Evolutionary conservation across 2,113 vertebrate genomes (phyloP).

Genomic region (Rhynchomys soricoides): DNA sequence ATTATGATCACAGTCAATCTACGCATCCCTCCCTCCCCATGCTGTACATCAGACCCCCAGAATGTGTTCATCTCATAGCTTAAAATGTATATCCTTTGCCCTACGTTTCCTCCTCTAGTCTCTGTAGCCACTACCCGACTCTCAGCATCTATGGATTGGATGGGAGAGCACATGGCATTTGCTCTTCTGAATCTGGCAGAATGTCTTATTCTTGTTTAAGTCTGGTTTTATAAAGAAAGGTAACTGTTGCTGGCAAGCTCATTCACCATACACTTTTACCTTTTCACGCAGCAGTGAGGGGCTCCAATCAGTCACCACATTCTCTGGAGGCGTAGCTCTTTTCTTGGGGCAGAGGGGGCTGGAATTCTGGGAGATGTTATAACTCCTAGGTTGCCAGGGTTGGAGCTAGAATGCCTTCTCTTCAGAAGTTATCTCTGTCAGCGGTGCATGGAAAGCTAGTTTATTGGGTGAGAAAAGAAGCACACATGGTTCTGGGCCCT

Average conservation of each 20-base stretch:
- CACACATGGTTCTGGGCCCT: background rate
- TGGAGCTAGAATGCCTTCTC: background rate
- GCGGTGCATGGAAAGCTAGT: background rate
- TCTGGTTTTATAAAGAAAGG: slow-evolving; percentile 44
- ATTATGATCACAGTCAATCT: background rate
- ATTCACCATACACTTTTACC: background rate
- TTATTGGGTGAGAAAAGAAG: background rate
- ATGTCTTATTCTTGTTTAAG: slow-evolving; percentile 24
- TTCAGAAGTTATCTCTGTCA: background rate
- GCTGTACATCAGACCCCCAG: background rate
- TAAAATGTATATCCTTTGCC: background rate
- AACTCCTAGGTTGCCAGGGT: background rate
- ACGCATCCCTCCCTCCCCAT: background rate
- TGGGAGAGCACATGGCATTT: background rate
- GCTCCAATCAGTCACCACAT: background rate
- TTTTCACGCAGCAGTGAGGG: background rate
- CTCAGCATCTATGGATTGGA: background rate
- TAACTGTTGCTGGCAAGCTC: background rate
- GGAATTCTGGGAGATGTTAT: background rate
- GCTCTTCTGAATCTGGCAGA: background rate
- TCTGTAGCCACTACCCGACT: background rate
- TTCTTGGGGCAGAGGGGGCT: background rate
- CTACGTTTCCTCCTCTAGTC: background rate
- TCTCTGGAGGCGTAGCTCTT: background rate
- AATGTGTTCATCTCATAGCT: background rate